phyloP scores from a whole-genome alignment of 2,113 vertebrate species.

The Anhinga anhinga region DNA sequence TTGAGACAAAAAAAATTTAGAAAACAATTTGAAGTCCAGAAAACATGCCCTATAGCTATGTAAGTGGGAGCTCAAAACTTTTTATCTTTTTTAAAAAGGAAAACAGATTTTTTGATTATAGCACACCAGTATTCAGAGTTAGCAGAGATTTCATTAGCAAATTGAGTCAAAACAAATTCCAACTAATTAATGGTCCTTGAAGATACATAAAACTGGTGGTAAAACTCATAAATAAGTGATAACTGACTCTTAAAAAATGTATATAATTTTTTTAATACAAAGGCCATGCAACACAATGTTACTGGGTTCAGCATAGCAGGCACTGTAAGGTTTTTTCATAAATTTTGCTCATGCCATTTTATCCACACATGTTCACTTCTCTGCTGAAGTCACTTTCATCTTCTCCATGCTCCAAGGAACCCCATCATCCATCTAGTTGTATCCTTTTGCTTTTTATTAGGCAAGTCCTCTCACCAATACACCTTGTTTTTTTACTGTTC shows the following conservation, averaged over 20 bases:
- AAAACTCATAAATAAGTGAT: neutral
- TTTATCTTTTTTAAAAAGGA: neutral
- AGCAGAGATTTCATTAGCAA: neutral
- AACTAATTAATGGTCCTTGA: neutral
- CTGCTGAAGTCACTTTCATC: neutral
- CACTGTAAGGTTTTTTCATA: neutral
- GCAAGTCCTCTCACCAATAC: neutral
- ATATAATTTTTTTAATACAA: neutral
- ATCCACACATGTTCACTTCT: too few species aligned
- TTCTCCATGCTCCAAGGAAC: neutral
- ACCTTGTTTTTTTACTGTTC: too few species aligned
- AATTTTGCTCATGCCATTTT: neutral
- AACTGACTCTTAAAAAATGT: neutral
- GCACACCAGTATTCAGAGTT: neutral
- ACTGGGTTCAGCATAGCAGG: neutral
- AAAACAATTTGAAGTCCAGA: neutral
- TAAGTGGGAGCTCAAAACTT: neutral
- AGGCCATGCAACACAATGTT: neutral
- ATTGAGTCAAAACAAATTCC: neutral
- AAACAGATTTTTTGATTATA: neutral
- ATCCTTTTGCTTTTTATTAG: neutral
- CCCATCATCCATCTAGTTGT: neutral
- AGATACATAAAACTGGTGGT: neutral
- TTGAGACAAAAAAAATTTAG: neutral
- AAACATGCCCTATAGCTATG: neutral